Evolutionary conservation across 2,113 vertebrate species (phyloP).

Genomic region (Leptodactylus fuscus): DNA sequence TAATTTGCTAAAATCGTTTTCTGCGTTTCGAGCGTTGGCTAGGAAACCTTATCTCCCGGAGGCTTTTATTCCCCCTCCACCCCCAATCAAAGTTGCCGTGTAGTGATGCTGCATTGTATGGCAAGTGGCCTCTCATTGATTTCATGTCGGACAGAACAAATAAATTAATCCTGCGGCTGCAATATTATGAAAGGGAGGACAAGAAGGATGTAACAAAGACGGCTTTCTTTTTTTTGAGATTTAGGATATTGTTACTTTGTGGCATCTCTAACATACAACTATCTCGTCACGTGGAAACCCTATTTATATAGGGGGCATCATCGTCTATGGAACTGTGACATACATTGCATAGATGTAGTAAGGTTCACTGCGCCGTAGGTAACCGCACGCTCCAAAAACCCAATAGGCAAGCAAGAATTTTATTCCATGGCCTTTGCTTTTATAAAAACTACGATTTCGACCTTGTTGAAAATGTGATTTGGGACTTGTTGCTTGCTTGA

Average conservation of each 20-base stretch:
- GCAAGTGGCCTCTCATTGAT: constrained; percentile 4
- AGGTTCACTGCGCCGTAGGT: too few relatives aligned
- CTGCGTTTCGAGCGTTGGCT: background rate
- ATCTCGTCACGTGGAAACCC: too few relatives aligned
- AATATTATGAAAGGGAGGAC: background rate
- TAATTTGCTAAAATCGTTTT: constrained; percentile 54
- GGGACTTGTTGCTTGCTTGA: too few relatives aligned
- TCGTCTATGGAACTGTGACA: too few relatives aligned
- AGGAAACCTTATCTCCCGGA: constrained; percentile 29
- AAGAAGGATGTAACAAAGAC: background rate
- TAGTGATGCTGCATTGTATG: background rate
- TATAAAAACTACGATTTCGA: too few relatives aligned
- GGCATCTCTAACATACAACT: background rate
- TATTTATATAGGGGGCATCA: too few relatives aligned
- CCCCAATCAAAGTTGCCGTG: background rate
- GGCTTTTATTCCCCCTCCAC: background rate
- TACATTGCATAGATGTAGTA: too few relatives aligned
- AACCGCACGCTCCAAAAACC: too few relatives aligned
- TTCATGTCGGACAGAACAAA: constrained; percentile 12
- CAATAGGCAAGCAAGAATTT: too few relatives aligned
- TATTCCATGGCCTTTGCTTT: too few relatives aligned
- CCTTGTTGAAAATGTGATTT: too few relatives aligned
- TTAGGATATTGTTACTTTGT: background rate
- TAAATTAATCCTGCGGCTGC: background rate
- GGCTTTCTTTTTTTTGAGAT: background rate